Evolutionary conservation across 2,888 invertebrate species (phyloP), one percentile per base, ranked within the genome.

Genomic region (Terebella lapidaria): DNA sequence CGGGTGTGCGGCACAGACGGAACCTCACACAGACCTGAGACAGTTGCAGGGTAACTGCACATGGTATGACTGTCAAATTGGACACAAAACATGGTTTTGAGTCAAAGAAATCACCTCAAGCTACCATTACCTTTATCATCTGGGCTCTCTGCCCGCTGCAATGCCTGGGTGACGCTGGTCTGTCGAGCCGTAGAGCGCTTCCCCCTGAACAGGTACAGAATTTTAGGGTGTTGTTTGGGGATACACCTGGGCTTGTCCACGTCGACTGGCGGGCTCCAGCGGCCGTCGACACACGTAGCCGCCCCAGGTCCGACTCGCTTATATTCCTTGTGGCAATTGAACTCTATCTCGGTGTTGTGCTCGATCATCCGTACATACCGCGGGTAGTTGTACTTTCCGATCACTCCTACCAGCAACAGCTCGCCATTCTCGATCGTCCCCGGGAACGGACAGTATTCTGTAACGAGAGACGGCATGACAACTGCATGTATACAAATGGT

Each of bases 321-420:
- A 56, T 71, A 75, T 22, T 75, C 78, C 61, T 78, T 77, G 46
- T 72, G 60, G 62, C 81, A 81, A 27, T 72, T 68, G 67, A 77
- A 80, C 55, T 74, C 69, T n/a, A 71, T 69, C 57, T 65, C 66
- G 52, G 72, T 71, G 28, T 77, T 75, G 57, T 79, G 79, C n/a
- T 68, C 67, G 27, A 76, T 74, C 26, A 69, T 66, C 4, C 63
- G 63, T 0, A 96, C 94, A 77, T 96, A 96, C 0, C 92, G 91
- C 57, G 94, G 84, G 77, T 96, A 96, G 78, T 94, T 93, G 78
- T 95, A 96, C 45, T 94, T 84, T 0, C 95, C 95, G 91, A 94
- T 94, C 77, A 94, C 93, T 2, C 94, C 94, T 0, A 94, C 94
- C 1, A 94, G 83, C 2, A 94, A 83, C 0, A 94, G 91, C 81